Evolutionary conservation across 2,797 vertebrate species (phyloP).

Genomic region (Pachyuromys duprasi): DNA sequence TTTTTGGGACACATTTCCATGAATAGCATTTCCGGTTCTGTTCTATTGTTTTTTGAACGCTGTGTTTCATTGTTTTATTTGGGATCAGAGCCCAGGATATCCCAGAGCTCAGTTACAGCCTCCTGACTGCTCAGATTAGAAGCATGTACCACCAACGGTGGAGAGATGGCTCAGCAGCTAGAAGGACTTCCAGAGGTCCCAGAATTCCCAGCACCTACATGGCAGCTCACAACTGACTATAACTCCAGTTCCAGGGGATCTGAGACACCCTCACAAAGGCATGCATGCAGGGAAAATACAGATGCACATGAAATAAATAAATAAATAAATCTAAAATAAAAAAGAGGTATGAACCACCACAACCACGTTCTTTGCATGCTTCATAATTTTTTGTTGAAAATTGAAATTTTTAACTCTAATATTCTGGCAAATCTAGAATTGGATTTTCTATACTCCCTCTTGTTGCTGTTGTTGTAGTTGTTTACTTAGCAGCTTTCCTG

Average conservation of each 20-base stretch:
- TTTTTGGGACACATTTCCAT: slow-evolving; percentile 7
- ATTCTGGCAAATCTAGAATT: slow-evolving; percentile 21
- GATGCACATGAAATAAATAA: too few species aligned
- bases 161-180: too few species aligned
- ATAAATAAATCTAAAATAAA: too few species aligned
- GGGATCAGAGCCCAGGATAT: neutral
- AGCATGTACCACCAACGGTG: neutral
- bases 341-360: neutral
- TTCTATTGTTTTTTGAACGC: neutral
- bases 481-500: slow-evolving; percentile 20
- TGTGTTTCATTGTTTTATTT: neutral
- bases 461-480: neutral
- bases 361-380: neutral
- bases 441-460: neutral
- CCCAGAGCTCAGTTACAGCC: neutral
- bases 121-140: neutral
- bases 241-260: too few species aligned
- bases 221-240: too few species aligned
- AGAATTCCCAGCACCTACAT: too few species aligned
- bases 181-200: too few species aligned
- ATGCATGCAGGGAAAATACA: too few species aligned
- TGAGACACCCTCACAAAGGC: neutral
- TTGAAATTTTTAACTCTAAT: slow-evolving; percentile 36
- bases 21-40: neutral
- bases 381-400: slow-evolving; percentile 47